Percentiles rank a stretch among this genome's conserved stretches.
These are phyloP conservation scores for Erpornis zantholeuca DNA, from an alignment of 2,113 vertebrate genomes.

Conservation along the genomic window DNA sequence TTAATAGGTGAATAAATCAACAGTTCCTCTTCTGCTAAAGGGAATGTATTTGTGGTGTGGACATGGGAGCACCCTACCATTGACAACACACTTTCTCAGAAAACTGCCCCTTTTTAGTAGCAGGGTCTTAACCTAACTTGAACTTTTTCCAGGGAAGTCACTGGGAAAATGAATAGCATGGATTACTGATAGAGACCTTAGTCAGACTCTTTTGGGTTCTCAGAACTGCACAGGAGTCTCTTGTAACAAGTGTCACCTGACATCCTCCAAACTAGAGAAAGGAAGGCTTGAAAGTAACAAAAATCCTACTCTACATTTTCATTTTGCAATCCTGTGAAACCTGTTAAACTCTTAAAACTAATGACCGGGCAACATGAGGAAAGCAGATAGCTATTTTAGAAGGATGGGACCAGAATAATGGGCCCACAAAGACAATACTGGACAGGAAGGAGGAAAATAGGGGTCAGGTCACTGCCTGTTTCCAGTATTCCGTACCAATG, in stretches of 20 bases:
- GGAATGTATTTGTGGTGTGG: not conserved
- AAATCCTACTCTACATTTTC: not conserved
- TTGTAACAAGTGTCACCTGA: not conserved
- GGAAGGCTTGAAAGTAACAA: not conserved
- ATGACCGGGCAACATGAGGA: accelerated
- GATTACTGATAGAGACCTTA: not conserved
- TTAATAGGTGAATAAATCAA: not conserved
- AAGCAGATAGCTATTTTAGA: not conserved
- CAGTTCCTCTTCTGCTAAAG: not conserved
- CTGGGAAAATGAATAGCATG: not conserved
- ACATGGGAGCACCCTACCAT: not conserved
- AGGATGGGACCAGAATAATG: not conserved
- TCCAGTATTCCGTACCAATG: not conserved
- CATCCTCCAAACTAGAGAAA: not conserved
- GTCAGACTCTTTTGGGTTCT: not conserved
- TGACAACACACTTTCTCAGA: not conserved
- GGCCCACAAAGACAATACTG: not conserved
- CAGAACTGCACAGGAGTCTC: not conserved
- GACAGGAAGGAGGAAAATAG: not conserved
- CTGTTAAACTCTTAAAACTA: not conserved
- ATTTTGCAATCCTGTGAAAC: not conserved
- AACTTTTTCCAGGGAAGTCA: not conserved
- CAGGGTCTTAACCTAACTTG: not conserved
- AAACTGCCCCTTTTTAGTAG: not conserved
- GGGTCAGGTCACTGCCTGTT: not conserved